Evolutionary conservation across 2,113 vertebrate genomes (phyloP), one percentile per base, ranked within the genome.

Genomic region (Petromus typicus): DNA sequence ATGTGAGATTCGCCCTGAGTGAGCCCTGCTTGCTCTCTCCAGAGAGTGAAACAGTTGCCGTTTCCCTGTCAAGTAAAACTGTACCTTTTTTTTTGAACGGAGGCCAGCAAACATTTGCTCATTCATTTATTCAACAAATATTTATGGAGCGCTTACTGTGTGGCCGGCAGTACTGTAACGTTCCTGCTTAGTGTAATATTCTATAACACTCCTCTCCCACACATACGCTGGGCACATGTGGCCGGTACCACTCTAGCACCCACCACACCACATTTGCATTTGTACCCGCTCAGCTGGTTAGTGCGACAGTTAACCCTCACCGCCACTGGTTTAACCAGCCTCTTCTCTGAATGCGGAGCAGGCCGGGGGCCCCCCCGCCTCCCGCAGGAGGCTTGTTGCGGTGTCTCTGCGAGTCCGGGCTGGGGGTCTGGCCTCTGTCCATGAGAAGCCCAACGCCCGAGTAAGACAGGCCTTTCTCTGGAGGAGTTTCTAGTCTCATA

Each of bases 141-240:
- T 37, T 90, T 64, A 75, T 14, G 37, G 45, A 96, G 59, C 76
- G 32, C 17, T 86, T 43, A 56, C 40, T 76, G 6, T 75, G 43
- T 51, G 57, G 67, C 22, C 88, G 61, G 25, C 34, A 51, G 16
- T 18, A 34, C 61, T 94, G 67, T 75, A 64, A 89, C 66, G 37
- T 66, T 17, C 22, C 54, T 14, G 27, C 12, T 14, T 56, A 51
- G n/a, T 66, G 95, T 91, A 93, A 96, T 79, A 88, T 91, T 81
- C 54, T 63, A 30, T 78, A 94, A 67, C 71, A 95, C 37, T 79
- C 64, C 64, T 91, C 86, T 71, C 64, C 59, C 89, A 91, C 91
- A 64, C 67, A 76, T 63, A 88, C 75, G 91, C 61, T 82, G 81
- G 79, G 85, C 64, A 81, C 4, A 30, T 40, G 11, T 34, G 78